Evolutionary conservation across 2,113 vertebrate species (phyloP), one percentile per base, ranked within the genome.

Genomic region (Oxyruncus cristatus): DNA sequence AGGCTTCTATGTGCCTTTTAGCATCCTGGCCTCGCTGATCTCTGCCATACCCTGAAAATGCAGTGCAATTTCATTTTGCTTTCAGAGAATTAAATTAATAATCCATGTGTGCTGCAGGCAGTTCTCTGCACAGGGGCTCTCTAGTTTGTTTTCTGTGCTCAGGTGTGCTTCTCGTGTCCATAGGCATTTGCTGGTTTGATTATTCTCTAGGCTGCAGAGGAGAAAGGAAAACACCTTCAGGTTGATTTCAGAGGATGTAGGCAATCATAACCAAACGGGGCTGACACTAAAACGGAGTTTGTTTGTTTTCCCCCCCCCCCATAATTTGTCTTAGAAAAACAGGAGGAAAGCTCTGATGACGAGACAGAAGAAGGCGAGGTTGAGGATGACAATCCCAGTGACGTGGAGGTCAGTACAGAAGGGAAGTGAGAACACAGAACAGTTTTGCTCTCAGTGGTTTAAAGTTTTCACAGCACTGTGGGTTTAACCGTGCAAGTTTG

Each of bases 341-440:
- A 97, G 75, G 98, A 98, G 61, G 98, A 98, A 75, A 98, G 97
- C 56, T 99, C 99, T 17, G 99, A 99, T 26, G 98, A 98, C 5
- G 99, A 99, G 27, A 98, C 98, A 28, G 98, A 98, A 96, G 98
- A 98, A 88, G 98, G 98, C 3, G 98, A 98, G 67, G 97, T 98
- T 14, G 98, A 95, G 85, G 98, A 99, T 66, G 99, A 98, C 41
- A 98, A 98, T 68, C 58, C 97, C 39, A 98, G 98, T 94, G 98
- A 98, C 1, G 73, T 97, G 49, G 98, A 98, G 97, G 98, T 98
- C 93, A 96, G 98, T 98, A 88, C 76, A 47, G 76, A 77, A 70
- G 79, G 63, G n/a, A 77, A 35, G 11, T 88, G 95, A 85, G 74
- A 85, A 42, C 12, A 5, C 28, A 0, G 14, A 1, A 83, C 88